A percentile compares a stretch with the other conserved stretches of the same genome.
phyloP scores from a whole-genome alignment of 2,797 vertebrate species.

The Fundulus diaphanus region DNA sequence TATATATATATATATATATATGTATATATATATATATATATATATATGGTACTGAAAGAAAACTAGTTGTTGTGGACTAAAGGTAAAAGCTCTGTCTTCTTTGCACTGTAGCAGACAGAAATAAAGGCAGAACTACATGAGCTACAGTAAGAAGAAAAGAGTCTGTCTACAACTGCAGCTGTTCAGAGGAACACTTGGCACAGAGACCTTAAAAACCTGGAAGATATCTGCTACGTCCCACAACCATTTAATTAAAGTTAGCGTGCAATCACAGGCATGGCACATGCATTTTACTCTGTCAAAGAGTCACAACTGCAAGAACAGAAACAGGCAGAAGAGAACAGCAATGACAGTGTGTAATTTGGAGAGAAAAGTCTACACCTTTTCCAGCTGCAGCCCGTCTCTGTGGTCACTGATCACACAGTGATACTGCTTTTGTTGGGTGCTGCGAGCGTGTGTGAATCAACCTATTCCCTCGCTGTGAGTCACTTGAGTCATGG shows the following conservation, averaged over 20 bases:
- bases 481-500: slow-evolving; percentile 55
- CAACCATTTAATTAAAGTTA: slow-evolving; percentile 41
- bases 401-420: slow-evolving; percentile 28
- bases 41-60: background rate
- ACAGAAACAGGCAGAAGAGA: slow-evolving; percentile 31
- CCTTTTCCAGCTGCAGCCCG: slow-evolving; percentile 1
- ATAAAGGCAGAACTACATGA: slow-evolving; percentile 35
- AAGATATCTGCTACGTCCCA: slow-evolving; percentile 36
- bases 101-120: slow-evolving; percentile 21
- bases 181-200: slow-evolving; percentile 58
- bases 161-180: slow-evolving; percentile 52
- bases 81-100: background rate
- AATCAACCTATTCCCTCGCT: slow-evolving; percentile 28
- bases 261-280: slow-evolving; percentile 22
- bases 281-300: slow-evolving; percentile 15
- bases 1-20: too few species aligned
- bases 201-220: slow-evolving; percentile 20
- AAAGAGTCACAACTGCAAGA: slow-evolving; percentile 26
- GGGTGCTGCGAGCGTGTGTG: slow-evolving; percentile 9
- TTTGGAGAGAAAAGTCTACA: slow-evolving; percentile 18
- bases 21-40: too few species aligned
- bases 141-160: slow-evolving; percentile 42
- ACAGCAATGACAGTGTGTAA: slow-evolving; percentile 34
- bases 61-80: background rate
- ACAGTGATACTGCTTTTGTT: slow-evolving; percentile 35